A percentile compares a stretch with the other conserved stretches of the same genome.
Evolutionary conservation across 1,140 invertebrate species (phyloP).

Genomic region (Lethrus apterus): DNA sequence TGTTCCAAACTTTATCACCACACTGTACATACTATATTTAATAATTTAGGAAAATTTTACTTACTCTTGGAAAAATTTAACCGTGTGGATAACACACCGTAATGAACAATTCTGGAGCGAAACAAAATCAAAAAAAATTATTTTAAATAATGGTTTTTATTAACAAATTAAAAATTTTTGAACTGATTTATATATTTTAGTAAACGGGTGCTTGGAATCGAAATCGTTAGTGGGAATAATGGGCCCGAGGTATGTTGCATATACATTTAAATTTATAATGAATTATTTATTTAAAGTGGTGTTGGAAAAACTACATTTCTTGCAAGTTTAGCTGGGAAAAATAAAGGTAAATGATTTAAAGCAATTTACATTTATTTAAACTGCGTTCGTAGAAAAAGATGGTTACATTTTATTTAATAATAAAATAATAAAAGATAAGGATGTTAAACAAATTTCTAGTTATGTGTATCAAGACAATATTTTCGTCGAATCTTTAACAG

Average conservation of each 20-base stretch:
- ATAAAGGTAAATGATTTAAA: slow-evolving; percentile 43
- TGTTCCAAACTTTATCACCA: too few relatives aligned
- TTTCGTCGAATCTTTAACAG: slow-evolving; percentile 58
- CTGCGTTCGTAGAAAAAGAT: slow-evolving; percentile 42
- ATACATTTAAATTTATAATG: slow-evolving; percentile 16
- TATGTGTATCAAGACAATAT: slow-evolving; percentile 68
- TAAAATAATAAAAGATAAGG: slow-evolving; percentile 48
- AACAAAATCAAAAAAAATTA: not conserved
- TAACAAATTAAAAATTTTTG: not conserved
- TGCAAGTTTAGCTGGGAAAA: slow-evolving; percentile 57
- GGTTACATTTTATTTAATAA: slow-evolving; percentile 64
- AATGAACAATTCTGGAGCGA: not conserved
- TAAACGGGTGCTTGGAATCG: slow-evolving; percentile 39
- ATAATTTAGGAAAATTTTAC: too few relatives aligned
- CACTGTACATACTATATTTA: too few relatives aligned
- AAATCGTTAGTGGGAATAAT: slow-evolving; percentile 42
- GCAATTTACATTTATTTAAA: slow-evolving; percentile 15
- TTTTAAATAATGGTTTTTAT: slow-evolving; percentile 2
- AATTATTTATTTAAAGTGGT: slow-evolving; percentile 46
- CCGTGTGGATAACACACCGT: not conserved
- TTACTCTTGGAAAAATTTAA: slow-evolving; percentile 6
- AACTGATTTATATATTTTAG: slow-evolving; percentile 27
- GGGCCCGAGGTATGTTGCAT: slow-evolving; percentile 42
- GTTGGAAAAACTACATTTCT: slow-evolving; percentile 65
- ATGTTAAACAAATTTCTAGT: slow-evolving; percentile 61